A percentile compares a stretch with the other conserved stretches of the same genome.
phyloP scores from a whole-genome alignment of 2,113 vertebrate genomes.

The Toxostoma redivivum region DNA sequence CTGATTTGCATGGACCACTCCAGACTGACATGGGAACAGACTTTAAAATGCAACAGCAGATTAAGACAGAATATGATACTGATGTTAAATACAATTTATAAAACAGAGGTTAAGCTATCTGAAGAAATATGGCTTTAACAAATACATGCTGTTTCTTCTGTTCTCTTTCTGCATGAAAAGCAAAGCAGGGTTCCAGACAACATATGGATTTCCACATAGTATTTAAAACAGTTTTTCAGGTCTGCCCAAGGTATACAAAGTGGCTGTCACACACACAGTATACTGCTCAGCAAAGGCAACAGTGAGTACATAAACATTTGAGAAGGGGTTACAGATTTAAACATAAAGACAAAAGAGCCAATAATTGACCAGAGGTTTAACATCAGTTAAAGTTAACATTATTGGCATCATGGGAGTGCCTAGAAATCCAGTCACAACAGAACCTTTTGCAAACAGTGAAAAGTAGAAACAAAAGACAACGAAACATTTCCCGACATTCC shows the following conservation, averaged over 20 bases:
- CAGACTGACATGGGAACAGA: constrained; percentile 12
- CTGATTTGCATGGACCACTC: constrained; percentile 32
- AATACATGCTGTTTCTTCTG: constrained; percentile 27
- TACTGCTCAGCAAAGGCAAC: not conserved
- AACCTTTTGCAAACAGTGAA: not conserved
- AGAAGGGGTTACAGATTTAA: not conserved
- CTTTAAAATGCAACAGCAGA: constrained; percentile 34
- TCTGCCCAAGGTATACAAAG: not conserved
- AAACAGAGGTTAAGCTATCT: constrained; percentile 38
- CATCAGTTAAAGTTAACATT: not conserved
- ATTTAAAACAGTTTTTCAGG: not conserved
- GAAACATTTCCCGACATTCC: not conserved
- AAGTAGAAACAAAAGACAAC: not conserved
- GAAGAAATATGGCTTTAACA: constrained; percentile 47
- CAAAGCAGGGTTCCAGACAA: constrained; percentile 3
- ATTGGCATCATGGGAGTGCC: not conserved
- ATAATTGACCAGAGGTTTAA: not conserved
- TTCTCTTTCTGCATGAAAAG: constrained; percentile 19
- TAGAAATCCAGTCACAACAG: not conserved
- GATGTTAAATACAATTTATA: constrained; percentile 40
- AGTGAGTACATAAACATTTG: not conserved
- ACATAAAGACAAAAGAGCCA: not conserved
- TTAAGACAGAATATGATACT: constrained; percentile 37
- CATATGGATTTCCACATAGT: constrained; percentile 9
- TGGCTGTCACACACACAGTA: not conserved